Evolutionary conservation across 1,140 invertebrate species (phyloP).

Genomic region (Drosophila orena): DNA sequence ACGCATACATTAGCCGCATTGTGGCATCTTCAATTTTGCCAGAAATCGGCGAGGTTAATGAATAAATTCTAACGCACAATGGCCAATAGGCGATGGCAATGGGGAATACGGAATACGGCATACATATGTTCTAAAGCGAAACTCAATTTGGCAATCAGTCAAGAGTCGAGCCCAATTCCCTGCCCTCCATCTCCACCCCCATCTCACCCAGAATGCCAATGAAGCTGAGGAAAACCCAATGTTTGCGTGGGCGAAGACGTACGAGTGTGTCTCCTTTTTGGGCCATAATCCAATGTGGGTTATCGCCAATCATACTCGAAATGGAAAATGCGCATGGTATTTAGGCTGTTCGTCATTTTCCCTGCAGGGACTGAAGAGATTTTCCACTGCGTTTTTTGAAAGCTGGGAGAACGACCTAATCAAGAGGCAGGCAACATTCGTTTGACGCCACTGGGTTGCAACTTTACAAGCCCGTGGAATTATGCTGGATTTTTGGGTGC

Average conservation of each 20-base stretch:
- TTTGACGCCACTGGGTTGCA: background rate
- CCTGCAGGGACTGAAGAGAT: background rate
- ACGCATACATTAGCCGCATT: conserved; percentile 36
- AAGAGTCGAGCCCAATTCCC: conserved; percentile 21
- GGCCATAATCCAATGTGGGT: conserved; percentile 25
- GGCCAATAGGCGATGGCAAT: background rate
- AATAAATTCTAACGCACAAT: conserved; percentile 45
- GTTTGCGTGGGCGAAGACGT: conserved; percentile 35
- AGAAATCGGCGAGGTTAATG: conserved; percentile 43
- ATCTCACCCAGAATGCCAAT: conserved; percentile 1
- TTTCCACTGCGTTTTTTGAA: background rate
- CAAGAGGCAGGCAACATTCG: background rate
- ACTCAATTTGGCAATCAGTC: conserved; percentile 63
- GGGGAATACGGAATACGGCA: conserved; percentile 17
- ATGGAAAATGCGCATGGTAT: background rate
- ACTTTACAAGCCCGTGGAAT: background rate
- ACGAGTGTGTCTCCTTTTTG: conserved; percentile 23
- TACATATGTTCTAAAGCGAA: conserved; percentile 36
- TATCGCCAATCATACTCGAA: conserved; percentile 18
- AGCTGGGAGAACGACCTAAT: background rate
- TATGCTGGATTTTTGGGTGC: background rate
- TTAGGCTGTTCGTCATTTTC: background rate
- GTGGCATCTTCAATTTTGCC: conserved; percentile 39
- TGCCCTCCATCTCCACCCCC: background rate
- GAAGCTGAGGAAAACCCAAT: conserved; percentile 18